These are phyloP conservation scores for Netelia fuscicornis DNA, from an alignment of 2,888 invertebrate species.

Conservation along the genomic window DNA sequence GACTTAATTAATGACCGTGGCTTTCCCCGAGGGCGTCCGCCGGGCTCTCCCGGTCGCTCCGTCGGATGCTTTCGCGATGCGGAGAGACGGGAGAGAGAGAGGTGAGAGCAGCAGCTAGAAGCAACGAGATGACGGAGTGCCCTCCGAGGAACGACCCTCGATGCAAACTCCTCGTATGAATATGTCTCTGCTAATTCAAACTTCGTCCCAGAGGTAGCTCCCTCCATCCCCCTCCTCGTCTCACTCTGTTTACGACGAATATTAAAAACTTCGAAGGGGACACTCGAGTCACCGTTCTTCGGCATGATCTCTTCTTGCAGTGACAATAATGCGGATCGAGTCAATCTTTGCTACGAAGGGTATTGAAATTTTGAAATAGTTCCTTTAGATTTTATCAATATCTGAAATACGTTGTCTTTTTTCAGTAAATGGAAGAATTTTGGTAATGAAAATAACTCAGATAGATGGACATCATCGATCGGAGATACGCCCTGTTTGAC, in stretches of 20 bases:
- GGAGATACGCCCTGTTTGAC: too few species aligned
- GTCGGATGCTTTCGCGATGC: conserved; percentile 66
- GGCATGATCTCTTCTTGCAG: conserved; percentile 53
- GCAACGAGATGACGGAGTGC: conserved; percentile 85
- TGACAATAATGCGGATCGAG: conserved; percentile 28
- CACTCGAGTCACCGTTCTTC: conserved; percentile 51
- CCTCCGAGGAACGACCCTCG: conserved; percentile 85
- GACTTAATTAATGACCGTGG: conserved; percentile 84
- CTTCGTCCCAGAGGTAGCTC: conserved; percentile 84
- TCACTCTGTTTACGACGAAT: conserved; percentile 82
- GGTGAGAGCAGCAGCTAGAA: conserved; percentile 79
- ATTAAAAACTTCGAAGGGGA: conserved; percentile 82
- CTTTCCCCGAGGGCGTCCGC: conserved; percentile 81
- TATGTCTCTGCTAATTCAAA: conserved; percentile 85
- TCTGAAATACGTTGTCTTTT: background rate
- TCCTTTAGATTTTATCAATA: background rate
- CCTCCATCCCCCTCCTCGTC: conserved; percentile 68
- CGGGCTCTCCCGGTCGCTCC: conserved; percentile 74
- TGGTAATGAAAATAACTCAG: too few species aligned
- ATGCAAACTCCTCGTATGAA: conserved; percentile 85
- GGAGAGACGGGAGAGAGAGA: conserved; percentile 57
- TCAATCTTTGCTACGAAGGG: conserved; percentile 26
- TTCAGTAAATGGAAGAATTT: too few species aligned
- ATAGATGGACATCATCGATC: too few species aligned
- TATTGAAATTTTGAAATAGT: conserved; percentile 1